A percentile compares a stretch with the other conserved stretches of the same genome.
phyloP scores from a whole-genome alignment of 2,113 vertebrate species.

The Xiphias gladius region DNA sequence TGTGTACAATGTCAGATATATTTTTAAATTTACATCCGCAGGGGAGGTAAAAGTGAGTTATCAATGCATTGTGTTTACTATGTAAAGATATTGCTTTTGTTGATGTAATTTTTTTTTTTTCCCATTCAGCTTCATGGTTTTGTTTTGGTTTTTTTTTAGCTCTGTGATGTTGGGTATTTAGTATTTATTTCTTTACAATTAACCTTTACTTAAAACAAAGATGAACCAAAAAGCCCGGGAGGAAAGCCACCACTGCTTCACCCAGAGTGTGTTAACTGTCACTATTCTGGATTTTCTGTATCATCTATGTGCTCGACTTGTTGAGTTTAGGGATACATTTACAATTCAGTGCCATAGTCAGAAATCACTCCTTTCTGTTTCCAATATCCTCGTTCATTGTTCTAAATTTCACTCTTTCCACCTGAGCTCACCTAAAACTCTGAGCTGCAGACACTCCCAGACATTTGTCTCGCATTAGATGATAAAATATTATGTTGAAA shows the following conservation, averaged over 20 bases:
- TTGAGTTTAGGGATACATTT: slow-evolving; percentile 44
- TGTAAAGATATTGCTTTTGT: slow-evolving; percentile 78
- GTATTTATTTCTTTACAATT: slow-evolving; percentile 80
- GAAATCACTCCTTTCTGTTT: slow-evolving; percentile 29
- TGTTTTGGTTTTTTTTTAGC: slow-evolving; percentile 57
- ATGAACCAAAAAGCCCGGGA: slow-evolving; percentile 76
- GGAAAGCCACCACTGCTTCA: slow-evolving; percentile 66
- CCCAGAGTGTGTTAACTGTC: slow-evolving; percentile 34
- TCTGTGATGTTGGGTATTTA: slow-evolving; percentile 73
- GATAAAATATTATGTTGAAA: slow-evolving; percentile 11
- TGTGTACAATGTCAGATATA: slow-evolving; percentile 77
- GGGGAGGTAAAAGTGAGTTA: slow-evolving; percentile 67
- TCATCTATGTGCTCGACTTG: slow-evolving; percentile 28
- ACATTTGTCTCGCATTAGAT: slow-evolving; percentile 24
- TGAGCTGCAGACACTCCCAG: slow-evolving; percentile 44
- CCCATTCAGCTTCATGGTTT: slow-evolving; percentile 31
- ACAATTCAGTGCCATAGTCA: slow-evolving; percentile 55
- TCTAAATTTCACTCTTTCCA: slow-evolving; percentile 9
- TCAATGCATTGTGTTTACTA: slow-evolving; percentile 77
- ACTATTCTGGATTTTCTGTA: slow-evolving; percentile 29
- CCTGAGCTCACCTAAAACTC: slow-evolving; percentile 1
- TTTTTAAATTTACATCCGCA: slow-evolving; percentile 79
- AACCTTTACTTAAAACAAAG: slow-evolving; percentile 67
- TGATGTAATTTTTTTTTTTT: slow-evolving; percentile 57
- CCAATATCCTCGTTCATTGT: background rate